A percentile compares a stretch with the other conserved stretches of the same genome.
Conservation (phyloP, 2,113 vertebrate genomes). For the Setophaga petechia region DNA sequence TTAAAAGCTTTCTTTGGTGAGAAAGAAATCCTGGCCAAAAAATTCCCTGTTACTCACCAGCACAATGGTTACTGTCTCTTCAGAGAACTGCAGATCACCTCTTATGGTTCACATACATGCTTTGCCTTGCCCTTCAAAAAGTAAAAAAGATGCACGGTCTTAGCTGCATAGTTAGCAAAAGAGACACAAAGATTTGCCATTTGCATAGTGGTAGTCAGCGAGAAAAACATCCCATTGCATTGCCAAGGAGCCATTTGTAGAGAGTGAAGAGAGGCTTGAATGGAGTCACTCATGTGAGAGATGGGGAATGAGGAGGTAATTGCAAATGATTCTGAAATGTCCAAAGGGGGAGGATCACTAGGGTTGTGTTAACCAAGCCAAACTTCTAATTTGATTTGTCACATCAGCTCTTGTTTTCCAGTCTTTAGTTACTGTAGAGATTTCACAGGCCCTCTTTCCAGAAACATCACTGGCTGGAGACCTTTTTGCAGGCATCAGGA, state of each 20-base stretch:
- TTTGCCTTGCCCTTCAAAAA: not conserved
- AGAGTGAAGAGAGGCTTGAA: not conserved
- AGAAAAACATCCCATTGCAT: not conserved
- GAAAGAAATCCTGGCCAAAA: not conserved
- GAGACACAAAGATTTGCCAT: not conserved
- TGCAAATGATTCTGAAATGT: not conserved
- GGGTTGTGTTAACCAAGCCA: not conserved
- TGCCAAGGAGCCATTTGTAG: not conserved
- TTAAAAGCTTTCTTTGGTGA: not conserved
- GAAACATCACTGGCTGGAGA: not conserved
- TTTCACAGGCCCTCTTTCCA: not conserved
- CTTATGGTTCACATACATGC: not conserved
- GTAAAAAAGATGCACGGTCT: not conserved
- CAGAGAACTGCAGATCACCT: not conserved
- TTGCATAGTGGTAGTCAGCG: conserved; percentile 2
- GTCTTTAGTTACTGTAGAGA: not conserved
- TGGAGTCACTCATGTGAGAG: conserved; percentile 50
- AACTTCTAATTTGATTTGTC: conserved; percentile 9
- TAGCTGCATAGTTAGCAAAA: not conserved
- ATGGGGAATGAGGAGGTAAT: not conserved
- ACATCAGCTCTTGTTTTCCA: not conserved
- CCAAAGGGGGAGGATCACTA: not conserved
- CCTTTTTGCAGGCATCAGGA: not conserved
- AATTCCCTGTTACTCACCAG: not conserved
- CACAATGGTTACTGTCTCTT: not conserved